These are phyloP conservation scores for Palythoa heliodiscus DNA, from an alignment of 92 coral and sea anemone genomes.

Conservation along the genomic window DNA sequence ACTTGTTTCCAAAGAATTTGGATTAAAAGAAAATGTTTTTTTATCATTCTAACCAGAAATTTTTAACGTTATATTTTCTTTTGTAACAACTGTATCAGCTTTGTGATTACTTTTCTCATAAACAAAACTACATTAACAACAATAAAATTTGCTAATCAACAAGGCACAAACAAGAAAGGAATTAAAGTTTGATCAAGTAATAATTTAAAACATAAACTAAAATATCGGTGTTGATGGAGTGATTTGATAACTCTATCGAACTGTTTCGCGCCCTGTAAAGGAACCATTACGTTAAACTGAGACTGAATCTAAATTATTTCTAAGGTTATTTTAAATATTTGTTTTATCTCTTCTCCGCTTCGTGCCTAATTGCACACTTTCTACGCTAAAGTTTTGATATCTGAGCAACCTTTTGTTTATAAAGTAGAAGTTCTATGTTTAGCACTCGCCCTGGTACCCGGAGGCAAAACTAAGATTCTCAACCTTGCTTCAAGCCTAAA, in stretches of 20 bases:
- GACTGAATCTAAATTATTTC: neutral
- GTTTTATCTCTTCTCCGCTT: neutral
- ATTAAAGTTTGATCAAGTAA: neutral
- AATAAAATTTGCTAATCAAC: neutral
- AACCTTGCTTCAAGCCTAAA: neutral
- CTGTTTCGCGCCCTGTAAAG: neutral
- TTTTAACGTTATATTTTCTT: neutral
- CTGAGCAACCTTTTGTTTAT: neutral
- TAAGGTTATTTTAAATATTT: neutral
- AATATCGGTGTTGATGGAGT: neutral
- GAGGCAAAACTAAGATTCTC: neutral
- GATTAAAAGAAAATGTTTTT: neutral
- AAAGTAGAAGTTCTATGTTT: neutral
- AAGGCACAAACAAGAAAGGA: slow-evolving; percentile 7
- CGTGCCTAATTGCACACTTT: neutral
- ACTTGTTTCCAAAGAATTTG: neutral
- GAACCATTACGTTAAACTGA: no score
- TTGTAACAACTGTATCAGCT: neutral
- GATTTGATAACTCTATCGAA: neutral
- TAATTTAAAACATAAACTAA: neutral
- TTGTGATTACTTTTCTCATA: neutral
- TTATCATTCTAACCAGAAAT: neutral
- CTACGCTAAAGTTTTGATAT: neutral
- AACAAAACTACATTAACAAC: neutral
- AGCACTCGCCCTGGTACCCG: neutral